Percentiles rank a stretch among this genome's conserved stretches.
Conservation (phyloP, 2,888 invertebrate genomes). For the Drosophila borborema region DNA sequence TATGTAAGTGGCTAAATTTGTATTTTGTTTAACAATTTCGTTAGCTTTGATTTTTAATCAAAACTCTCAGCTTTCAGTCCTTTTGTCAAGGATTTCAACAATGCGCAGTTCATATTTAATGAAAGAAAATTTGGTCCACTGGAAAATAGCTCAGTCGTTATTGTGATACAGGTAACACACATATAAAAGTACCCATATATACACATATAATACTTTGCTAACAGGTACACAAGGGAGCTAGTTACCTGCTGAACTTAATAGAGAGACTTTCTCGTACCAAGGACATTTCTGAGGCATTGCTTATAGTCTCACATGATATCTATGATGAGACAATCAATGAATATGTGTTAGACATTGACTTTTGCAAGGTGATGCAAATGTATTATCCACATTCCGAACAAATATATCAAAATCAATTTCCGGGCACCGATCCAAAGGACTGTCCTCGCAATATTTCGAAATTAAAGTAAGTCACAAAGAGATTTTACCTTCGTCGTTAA, state of each 20-base stretch:
- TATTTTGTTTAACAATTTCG: neutral
- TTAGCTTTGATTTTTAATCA: neutral
- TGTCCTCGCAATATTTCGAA: constrained; percentile 93
- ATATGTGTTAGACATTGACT: constrained; percentile 95
- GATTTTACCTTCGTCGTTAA: neutral
- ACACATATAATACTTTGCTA: too few relatives aligned
- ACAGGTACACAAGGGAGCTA: constrained; percentile 8
- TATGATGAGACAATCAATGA: constrained; percentile 96
- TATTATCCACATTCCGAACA: constrained; percentile 98
- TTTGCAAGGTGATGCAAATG: constrained; percentile 93
- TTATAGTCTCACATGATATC: constrained; percentile 98
- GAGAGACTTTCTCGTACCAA: constrained; percentile 95
- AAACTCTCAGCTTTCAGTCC: constrained; percentile 14
- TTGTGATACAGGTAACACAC: constrained; percentile 92
- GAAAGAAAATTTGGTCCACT: constrained; percentile 94
- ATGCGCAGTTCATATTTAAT: constrained; percentile 93
- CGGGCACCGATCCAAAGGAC: constrained; percentile 96
- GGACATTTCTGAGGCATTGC: constrained; percentile 93
- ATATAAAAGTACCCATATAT: too few relatives aligned
- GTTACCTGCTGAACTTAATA: constrained; percentile 91
- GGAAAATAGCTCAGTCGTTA: constrained; percentile 92
- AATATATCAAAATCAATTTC: constrained; percentile 95
- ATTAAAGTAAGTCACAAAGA: constrained; percentile 88
- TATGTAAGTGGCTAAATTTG: neutral
- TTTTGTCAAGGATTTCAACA: constrained; percentile 87